Evolutionary conservation across 1,140 invertebrate genomes (phyloP).

Genomic region (Panagrolaimus sp.): DNA sequence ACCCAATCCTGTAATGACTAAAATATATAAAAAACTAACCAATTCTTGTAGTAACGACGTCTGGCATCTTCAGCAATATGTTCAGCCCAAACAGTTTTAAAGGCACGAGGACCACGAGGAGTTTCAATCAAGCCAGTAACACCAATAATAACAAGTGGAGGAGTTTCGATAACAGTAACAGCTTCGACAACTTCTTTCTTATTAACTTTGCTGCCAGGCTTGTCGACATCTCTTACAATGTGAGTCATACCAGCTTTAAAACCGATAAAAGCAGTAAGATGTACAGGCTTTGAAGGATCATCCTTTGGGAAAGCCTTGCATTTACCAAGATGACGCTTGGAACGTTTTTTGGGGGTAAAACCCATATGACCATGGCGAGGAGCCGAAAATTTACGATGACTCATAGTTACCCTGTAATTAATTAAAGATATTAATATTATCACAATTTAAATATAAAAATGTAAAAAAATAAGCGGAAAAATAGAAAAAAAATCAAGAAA

Average conservation of each 20-base stretch:
- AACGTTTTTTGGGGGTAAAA: conserved; percentile 96
- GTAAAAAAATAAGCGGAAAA: neutral
- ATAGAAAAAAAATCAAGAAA: neutral
- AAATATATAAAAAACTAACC: conserved; percentile 66
- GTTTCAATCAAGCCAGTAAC: conserved; percentile 98
- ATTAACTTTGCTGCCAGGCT: conserved; percentile 86
- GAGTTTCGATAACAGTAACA: conserved; percentile 94
- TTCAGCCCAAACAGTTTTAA: conserved; percentile 95
- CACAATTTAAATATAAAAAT: neutral
- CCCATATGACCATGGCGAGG: conserved; percentile 99
- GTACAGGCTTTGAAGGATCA: conserved; percentile 88
- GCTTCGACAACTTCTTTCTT: conserved; percentile 99
- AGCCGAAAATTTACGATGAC: conserved; percentile 98
- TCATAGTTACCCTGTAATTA: conserved; percentile 67
- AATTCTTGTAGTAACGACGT: conserved; percentile 99
- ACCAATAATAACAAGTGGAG: conserved; percentile 94
- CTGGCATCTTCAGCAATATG: conserved; percentile 96
- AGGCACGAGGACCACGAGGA: conserved; percentile 83
- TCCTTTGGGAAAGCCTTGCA: conserved; percentile 99
- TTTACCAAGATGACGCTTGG: conserved; percentile 88
- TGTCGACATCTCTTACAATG: conserved; percentile 93
- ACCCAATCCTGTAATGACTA: conserved; percentile 4
- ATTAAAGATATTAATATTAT: neutral
- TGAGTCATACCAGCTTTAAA: conserved; percentile 99
- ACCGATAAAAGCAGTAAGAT: conserved; percentile 92